Percentiles rank a stretch among this genome's conserved stretches.
Evolutionary conservation across 2,113 vertebrate genomes (phyloP).

Genomic region (Salminus brasiliensis): DNA sequence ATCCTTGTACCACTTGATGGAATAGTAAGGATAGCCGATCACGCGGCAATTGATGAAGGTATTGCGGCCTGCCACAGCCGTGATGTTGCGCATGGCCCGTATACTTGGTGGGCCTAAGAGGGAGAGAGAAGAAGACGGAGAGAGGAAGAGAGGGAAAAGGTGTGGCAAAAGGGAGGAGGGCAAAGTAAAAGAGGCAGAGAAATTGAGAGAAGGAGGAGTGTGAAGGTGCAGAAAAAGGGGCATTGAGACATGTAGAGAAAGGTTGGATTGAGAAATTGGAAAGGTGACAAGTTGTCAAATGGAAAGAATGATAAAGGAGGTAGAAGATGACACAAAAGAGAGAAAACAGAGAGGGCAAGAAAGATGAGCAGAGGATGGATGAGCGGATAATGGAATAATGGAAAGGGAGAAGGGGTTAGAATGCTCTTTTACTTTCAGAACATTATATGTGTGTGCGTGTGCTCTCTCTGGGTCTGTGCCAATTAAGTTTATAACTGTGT

Average conservation of each 20-base stretch:
- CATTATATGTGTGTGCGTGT: constrained; percentile 23
- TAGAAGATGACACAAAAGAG: neutral
- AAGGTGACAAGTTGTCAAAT: constrained; percentile 48
- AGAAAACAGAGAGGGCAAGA: constrained; percentile 32
- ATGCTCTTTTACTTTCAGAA: constrained; percentile 62
- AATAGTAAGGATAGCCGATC: constrained; percentile 98
- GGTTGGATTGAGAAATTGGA: constrained; percentile 16
- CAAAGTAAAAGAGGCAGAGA: constrained; percentile 31
- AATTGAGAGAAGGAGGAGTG: constrained; percentile 5
- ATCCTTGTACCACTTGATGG: constrained; percentile 99
- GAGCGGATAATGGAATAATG: constrained; percentile 53
- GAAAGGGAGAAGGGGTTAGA: constrained; percentile 60
- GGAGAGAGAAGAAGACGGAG: constrained; percentile 50
- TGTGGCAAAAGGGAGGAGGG: neutral
- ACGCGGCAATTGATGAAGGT: constrained; percentile 98
- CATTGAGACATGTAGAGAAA: constrained; percentile 25
- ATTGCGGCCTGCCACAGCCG: constrained; percentile 94
- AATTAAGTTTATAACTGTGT: neutral
- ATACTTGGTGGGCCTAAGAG: constrained; percentile 92
- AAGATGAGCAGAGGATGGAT: constrained; percentile 8
- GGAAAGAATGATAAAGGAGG: neutral
- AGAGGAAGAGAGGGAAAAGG: constrained; percentile 31
- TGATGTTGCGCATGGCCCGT: constrained; percentile 96
- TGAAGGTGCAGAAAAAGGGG: constrained; percentile 56
- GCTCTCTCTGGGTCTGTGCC: no score